phyloP scores from a whole-genome alignment of 2,888 invertebrate genomes.

The Eumacrocentrus americanus region DNA sequence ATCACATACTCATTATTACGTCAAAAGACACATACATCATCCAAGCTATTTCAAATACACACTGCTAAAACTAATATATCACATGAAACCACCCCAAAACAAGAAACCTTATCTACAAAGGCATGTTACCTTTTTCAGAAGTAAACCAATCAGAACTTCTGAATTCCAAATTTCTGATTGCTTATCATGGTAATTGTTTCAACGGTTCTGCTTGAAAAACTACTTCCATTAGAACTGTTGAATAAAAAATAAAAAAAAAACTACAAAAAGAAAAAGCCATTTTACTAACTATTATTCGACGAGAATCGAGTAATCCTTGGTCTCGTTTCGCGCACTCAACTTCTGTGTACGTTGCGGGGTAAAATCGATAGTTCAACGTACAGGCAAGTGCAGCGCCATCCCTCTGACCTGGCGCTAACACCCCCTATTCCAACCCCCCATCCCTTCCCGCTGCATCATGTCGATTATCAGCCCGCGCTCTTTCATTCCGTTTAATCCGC shows the following conservation, averaged over 20 bases:
- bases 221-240: no score
- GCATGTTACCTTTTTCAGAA: no score
- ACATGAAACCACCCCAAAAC: no score
- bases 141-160: no score
- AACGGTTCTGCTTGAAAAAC: no score
- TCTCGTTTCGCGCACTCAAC: slow-evolving; percentile 15
- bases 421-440: slow-evolving; percentile 17
- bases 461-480: slow-evolving; percentile 13
- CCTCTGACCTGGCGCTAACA: slow-evolving; percentile 33
- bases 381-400: slow-evolving; percentile 51
- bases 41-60: no score
- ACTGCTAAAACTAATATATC: no score
- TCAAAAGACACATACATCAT: no score
- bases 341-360: slow-evolving; percentile 34
- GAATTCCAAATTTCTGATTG: no score
- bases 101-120: no score
- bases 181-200: no score
- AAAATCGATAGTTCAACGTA: slow-evolving; percentile 60
- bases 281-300: slow-evolving; percentile 5
- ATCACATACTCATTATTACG: not conserved
- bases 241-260: slow-evolving; percentile 15
- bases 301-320: slow-evolving; percentile 2
- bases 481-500: slow-evolving; percentile 24
- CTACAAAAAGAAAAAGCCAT: slow-evolving; percentile 5
- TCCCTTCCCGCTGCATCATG: slow-evolving; percentile 2